Percentiles rank a stretch among this genome's conserved stretches.
These are phyloP conservation scores for Iguana delicatissima DNA, from an alignment of 2,797 vertebrate genomes.

Conservation along the genomic window DNA sequence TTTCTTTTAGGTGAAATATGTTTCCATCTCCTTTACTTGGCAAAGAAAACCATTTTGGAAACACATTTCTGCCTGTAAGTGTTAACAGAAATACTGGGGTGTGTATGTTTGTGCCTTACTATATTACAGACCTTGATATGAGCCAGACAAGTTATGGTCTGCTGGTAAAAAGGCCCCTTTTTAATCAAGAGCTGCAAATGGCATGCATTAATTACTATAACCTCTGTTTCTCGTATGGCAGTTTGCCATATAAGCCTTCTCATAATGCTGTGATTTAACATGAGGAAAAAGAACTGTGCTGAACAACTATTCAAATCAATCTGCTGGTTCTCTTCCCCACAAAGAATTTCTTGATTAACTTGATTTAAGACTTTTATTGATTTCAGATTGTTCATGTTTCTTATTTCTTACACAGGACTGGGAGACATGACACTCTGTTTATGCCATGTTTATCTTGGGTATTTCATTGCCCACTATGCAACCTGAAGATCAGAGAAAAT, in stretches of 20 bases:
- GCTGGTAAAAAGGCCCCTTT: neutral
- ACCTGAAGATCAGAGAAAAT: neutral
- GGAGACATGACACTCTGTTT: neutral
- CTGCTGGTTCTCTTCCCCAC: slow-evolving; percentile 51
- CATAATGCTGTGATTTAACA: slow-evolving; percentile 35
- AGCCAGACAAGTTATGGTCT: neutral
- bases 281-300: slow-evolving; percentile 49
- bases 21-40: slow-evolving; percentile 27
- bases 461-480: slow-evolving; percentile 9
- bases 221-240: fast-evolving
- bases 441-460: neutral
- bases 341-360: slow-evolving; percentile 49
- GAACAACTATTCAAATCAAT: slow-evolving; percentile 51
- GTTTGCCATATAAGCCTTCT: slow-evolving; percentile 32
- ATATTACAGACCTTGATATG: neutral
- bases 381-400: slow-evolving; percentile 19
- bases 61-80: slow-evolving; percentile 45
- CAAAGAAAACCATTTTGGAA: slow-evolving; percentile 44
- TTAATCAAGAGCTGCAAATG: fast-evolving
- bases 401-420: neutral
- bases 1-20: slow-evolving; percentile 70
- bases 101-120: slow-evolving; percentile 24
- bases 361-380: slow-evolving; percentile 7
- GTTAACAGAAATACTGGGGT: slow-evolving; percentile 10
- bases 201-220: neutral